Conservation (phyloP, 2,888 invertebrate species). For the Cistogaster globosa region DNA sequence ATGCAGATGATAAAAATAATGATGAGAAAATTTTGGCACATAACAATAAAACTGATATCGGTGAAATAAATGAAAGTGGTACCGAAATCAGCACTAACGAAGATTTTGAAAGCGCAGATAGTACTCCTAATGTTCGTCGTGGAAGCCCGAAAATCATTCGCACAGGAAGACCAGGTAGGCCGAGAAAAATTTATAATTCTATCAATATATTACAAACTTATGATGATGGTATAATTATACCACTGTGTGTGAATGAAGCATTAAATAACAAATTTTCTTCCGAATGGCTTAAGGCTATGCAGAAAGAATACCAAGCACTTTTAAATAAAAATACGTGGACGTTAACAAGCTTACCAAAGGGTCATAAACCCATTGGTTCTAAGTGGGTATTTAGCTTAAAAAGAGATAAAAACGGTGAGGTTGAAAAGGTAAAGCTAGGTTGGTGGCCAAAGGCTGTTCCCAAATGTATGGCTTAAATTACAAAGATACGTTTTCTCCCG, state of each 20-base stretch:
- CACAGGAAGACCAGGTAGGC: constrained; percentile 22
- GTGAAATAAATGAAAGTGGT: background rate
- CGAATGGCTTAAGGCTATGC: background rate
- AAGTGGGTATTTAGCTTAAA: background rate
- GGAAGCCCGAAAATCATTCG: constrained; percentile 21
- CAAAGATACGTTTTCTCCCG: constrained; percentile 41
- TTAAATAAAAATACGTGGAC: constrained; percentile 56
- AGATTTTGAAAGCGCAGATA: background rate
- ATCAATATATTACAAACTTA: constrained; percentile 11
- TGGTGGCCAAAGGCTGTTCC: background rate
- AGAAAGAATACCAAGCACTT: constrained; percentile 26
- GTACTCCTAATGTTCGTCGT: background rate
- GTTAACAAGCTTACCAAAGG: constrained; percentile 51
- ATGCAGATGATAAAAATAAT: background rate
- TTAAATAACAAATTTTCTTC: background rate
- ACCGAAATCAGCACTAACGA: background rate
- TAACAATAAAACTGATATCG: background rate
- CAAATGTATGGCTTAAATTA: constrained; percentile 21
- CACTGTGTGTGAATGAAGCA: constrained; percentile 11
- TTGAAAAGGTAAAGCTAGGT: constrained; percentile 16
- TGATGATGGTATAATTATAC: background rate
- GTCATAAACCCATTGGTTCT: constrained; percentile 40
- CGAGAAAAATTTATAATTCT: constrained; percentile 21
- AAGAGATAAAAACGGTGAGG: constrained; percentile 14
- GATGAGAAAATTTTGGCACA: too few relatives aligned